These are phyloP conservation scores for Pteronotus mesoamericanus DNA, from an alignment of 2,797 vertebrate genomes.

Conservation along the genomic window DNA sequence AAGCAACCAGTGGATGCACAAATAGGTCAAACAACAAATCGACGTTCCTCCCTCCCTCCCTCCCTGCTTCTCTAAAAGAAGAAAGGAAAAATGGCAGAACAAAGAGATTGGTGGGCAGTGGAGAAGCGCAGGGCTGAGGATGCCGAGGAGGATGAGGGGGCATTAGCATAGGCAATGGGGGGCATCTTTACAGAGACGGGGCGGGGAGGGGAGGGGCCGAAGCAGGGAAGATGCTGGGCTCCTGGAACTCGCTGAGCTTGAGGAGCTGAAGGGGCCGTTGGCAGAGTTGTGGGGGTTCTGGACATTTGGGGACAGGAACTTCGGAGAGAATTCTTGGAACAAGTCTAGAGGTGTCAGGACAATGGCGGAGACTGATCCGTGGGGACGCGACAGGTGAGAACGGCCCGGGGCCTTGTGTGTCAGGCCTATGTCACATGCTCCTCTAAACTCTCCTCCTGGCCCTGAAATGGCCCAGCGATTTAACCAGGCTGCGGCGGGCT, in stretches of 20 bases:
- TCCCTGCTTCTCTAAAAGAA: neutral
- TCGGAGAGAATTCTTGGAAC: neutral
- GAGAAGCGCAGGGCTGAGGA: fast-evolving
- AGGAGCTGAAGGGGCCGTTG: fast-evolving
- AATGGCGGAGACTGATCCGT: neutral
- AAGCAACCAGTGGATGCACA: neutral
- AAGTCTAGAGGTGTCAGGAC: neutral
- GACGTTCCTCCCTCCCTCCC: neutral
- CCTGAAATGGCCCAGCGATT: neutral
- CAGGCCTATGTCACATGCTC: neutral
- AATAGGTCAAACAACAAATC: neutral
- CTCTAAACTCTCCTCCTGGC: neutral
- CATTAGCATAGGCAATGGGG: neutral
- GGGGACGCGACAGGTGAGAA: neutral
- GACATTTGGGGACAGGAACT: neutral
- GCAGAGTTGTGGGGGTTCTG: neutral
- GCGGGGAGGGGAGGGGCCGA: neutral
- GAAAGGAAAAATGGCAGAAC: neutral
- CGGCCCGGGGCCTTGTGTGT: neutral
- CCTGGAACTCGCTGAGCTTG: neutral
- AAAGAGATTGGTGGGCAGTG: neutral
- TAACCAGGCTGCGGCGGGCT: too few relatives aligned
- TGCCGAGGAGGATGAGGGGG: neutral
- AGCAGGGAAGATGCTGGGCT: neutral
- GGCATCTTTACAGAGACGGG: neutral